phyloP scores from a whole-genome alignment of 1,140 invertebrate species.

The Acyrthosiphon pisum region DNA sequence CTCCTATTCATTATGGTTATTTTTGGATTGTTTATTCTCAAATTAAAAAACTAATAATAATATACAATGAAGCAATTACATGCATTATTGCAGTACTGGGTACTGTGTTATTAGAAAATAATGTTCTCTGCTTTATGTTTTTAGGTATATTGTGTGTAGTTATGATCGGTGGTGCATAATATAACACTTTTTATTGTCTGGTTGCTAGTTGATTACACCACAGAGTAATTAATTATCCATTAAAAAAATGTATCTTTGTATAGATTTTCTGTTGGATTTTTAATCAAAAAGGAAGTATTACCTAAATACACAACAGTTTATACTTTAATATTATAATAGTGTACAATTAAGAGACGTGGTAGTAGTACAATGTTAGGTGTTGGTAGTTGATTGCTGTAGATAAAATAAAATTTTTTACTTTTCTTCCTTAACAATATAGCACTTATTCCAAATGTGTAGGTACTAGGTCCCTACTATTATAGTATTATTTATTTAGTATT shows the following conservation, averaged over 20 bases:
- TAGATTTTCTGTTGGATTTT: background rate
- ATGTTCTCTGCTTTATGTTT: background rate
- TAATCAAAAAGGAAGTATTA: background rate
- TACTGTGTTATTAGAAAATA: background rate
- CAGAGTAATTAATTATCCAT: background rate
- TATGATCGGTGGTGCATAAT: background rate
- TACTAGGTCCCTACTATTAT: no score
- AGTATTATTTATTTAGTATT: background rate
- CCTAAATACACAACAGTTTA: background rate
- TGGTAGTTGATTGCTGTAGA: background rate
- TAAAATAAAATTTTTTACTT: background rate
- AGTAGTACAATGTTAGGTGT: background rate
- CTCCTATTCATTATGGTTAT: no score
- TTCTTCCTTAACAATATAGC: background rate
- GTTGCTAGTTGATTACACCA: background rate
- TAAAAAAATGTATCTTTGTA: background rate
- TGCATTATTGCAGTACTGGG: background rate
- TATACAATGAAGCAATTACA: background rate
- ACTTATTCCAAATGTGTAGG: background rate
- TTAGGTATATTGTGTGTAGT: conserved; percentile 6
- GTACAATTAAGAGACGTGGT: no score
- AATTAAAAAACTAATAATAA: background rate
- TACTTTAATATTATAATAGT: background rate
- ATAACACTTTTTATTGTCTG: background rate
- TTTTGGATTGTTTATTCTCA: no score